Evolutionary conservation across 2,888 invertebrate species (phyloP), one percentile per base, ranked within the genome.

Genomic region (Terebella lapidaria): DNA sequence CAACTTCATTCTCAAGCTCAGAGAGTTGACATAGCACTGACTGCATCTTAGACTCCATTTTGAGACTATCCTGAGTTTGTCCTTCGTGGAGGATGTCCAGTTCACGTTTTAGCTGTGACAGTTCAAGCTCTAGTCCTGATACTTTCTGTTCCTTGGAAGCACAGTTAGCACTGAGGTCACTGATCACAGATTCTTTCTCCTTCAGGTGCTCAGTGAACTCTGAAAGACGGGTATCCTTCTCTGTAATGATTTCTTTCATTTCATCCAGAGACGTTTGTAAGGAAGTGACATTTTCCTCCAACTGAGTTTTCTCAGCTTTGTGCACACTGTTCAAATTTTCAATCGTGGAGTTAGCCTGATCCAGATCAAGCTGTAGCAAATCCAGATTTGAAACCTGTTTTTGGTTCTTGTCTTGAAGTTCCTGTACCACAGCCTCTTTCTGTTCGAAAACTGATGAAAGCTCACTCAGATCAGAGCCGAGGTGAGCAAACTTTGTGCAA

Each of bases 1-100:
- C 25, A 26, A 71, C 56, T 59, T 69, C 68, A 24, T 67, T 62
- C 61, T 73, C 74, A 26, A 72, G 46, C n/a, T 74, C 72, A n/a
- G 69, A 59, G 4, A 76, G 59, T 57, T 76, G 73, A 42, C 52
- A 47, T 0, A 74, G 62, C 24, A 74, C 51, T 10, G 71, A 70
- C 54, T 72, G 68, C 2, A 70, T 64, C 60, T 72, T 74, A 15
- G 55, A 29, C 22, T 54, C 30, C 5, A 54, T n/a, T 30, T 35
- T 5, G 15, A 54, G 55, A n/a, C 35, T 24, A 20, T 30, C 29
- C 30, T 54, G 30, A 30, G 55, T n/a, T 35, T 54, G 29, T 20
- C 15, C 24, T 10, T 35, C 35, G 18, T 35, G 29, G 15, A 54
- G n/a, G 10, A n/a, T 5, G 3, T 54, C 30, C 4, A 54, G 24